Evolutionary conservation across 2,113 vertebrate genomes (phyloP).

Genomic region (Gobio gobio): DNA sequence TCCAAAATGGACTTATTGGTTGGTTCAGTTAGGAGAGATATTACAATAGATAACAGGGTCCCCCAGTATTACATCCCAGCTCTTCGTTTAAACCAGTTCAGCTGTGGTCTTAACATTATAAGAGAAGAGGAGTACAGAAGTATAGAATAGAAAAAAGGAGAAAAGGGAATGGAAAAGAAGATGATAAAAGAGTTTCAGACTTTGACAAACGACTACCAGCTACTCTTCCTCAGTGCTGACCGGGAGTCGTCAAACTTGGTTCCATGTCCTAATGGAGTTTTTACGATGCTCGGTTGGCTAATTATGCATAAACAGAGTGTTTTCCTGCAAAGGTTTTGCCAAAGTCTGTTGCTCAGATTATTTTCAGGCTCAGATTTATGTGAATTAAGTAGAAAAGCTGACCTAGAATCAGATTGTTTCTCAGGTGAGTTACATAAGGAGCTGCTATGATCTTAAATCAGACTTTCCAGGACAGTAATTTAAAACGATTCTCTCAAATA

Average conservation of each 20-base stretch:
- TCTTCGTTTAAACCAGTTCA: constrained; percentile 35
- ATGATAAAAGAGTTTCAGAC: constrained; percentile 18
- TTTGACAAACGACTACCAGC: constrained; percentile 16
- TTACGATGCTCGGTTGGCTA: not conserved
- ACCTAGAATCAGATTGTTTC: not conserved
- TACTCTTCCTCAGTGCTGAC: not conserved
- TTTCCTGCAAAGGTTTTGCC: constrained; percentile 1
- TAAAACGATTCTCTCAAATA: not conserved
- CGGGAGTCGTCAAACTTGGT: not conserved
- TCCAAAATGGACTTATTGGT: constrained; percentile 28
- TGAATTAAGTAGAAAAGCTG: not conserved
- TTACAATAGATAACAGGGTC: constrained; percentile 27
- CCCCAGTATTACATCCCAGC: not conserved
- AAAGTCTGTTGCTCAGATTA: not conserved
- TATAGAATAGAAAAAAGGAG: not conserved
- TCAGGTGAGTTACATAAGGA: not conserved
- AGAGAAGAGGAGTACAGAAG: not conserved
- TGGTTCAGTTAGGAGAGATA: constrained; percentile 19
- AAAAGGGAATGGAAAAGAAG: not conserved
- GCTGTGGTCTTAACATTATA: not conserved
- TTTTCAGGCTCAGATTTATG: constrained; percentile 1
- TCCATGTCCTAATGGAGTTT: constrained; percentile 27
- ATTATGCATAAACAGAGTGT: not conserved
- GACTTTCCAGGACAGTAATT: not conserved
- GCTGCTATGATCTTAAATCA: not conserved